Percentiles rank a stretch among this genome's conserved stretches.
These are phyloP conservation scores for Lypha dubia DNA, from an alignment of 2,888 invertebrate genomes.

Conservation along the genomic window DNA sequence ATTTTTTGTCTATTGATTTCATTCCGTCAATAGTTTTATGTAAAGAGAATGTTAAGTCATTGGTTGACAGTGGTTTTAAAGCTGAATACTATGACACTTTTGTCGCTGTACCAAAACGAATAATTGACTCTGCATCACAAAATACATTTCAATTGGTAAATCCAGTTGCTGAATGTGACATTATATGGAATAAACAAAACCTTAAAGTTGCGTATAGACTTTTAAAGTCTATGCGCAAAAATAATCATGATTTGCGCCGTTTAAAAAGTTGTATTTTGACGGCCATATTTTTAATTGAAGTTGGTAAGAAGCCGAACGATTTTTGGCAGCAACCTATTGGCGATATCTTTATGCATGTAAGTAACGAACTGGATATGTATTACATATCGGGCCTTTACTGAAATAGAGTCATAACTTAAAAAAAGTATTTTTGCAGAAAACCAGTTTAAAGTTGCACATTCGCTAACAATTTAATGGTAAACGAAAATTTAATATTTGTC, in stretches of 20 bases:
- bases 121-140: slow-evolving; percentile 6
- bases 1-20: slow-evolving; percentile 74
- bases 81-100: slow-evolving; percentile 56
- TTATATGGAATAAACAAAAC: slow-evolving; percentile 70
- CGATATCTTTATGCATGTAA: slow-evolving; percentile 73
- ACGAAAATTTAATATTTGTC: too few species aligned
- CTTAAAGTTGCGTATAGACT: slow-evolving; percentile 74
- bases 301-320: neutral
- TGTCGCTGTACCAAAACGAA: slow-evolving; percentile 73
- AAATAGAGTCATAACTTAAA: too few species aligned
- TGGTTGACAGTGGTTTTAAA: neutral
- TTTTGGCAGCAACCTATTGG: slow-evolving; percentile 73
- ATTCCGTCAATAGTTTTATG: slow-evolving; percentile 72
- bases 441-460: too few species aligned
- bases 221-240: slow-evolving; percentile 75
- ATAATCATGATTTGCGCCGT: slow-evolving; percentile 58
- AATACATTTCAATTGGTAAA: slow-evolving; percentile 74
- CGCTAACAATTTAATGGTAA: too few species aligned
- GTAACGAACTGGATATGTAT: slow-evolving; percentile 51
- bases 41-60: neutral
- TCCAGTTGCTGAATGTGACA: slow-evolving; percentile 70
- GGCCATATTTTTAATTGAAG: slow-evolving; percentile 74
- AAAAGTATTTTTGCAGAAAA: too few species aligned
- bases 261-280: slow-evolving; percentile 76
- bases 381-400: too few species aligned